phyloP scores from a whole-genome alignment of 2,113 vertebrate species.

The Brachionichthys hirsutus region DNA sequence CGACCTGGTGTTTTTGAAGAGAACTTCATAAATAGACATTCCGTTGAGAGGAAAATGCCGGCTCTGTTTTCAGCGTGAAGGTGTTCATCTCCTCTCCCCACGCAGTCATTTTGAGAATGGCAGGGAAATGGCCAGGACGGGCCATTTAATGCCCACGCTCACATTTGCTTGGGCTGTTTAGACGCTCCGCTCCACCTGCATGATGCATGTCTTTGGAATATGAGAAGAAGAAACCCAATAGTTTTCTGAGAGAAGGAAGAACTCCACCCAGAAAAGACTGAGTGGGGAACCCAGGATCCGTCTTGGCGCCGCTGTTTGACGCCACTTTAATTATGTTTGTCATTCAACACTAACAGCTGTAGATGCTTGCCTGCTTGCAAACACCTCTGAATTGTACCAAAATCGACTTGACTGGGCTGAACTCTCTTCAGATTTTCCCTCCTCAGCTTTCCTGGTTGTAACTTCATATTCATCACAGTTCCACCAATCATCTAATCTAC shows the following conservation, averaged over 20 bases:
- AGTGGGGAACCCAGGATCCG: slow-evolving; percentile 12
- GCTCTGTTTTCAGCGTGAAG: too few relatives aligned
- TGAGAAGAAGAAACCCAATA: slow-evolving; percentile 43
- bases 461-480: too few relatives aligned
- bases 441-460: too few relatives aligned
- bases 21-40: background rate
- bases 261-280: slow-evolving; percentile 23
- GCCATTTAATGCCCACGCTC: slow-evolving; percentile 26
- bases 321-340: too few relatives aligned
- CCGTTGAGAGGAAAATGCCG: too few relatives aligned
- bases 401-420: too few relatives aligned
- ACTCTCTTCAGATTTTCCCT: too few relatives aligned
- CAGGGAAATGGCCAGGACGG: slow-evolving; percentile 21
- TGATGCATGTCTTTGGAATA: slow-evolving; percentile 51
- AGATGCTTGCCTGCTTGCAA: too few relatives aligned
- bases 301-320: background rate
- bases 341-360: too few relatives aligned
- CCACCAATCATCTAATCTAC: too few relatives aligned
- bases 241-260: slow-evolving; percentile 36
- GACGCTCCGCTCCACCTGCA: slow-evolving; percentile 45
- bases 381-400: too few relatives aligned
- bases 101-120: slow-evolving; percentile 22
- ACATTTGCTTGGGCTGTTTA: slow-evolving; percentile 21
- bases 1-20: slow-evolving; percentile 15
- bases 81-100: slow-evolving; percentile 20